A percentile compares a stretch with the other conserved stretches of the same genome.
These are phyloP conservation scores for Dreissena rostriformis DNA, from an alignment of 1,140 invertebrate genomes.

Conservation along the genomic window DNA sequence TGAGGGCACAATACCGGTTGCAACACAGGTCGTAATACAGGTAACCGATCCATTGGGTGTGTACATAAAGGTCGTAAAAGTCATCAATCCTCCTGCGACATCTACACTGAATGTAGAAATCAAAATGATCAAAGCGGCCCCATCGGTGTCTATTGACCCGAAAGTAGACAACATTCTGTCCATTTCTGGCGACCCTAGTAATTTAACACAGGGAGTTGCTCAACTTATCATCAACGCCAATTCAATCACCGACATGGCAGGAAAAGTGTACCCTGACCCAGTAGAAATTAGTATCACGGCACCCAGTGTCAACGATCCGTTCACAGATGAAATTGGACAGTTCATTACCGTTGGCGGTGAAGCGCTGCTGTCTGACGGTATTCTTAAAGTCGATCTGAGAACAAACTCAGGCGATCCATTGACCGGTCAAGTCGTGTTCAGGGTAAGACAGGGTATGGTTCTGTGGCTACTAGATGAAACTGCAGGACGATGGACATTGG, in stretches of 20 bases:
- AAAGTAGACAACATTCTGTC: neutral
- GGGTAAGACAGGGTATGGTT: neutral
- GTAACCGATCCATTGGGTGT: neutral
- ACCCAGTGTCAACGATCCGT: neutral
- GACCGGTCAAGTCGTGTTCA: neutral
- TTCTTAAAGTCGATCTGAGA: neutral
- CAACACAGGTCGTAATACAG: neutral
- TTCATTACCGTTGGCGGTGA: conserved; percentile 14
- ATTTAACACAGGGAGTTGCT: neutral
- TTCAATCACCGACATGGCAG: conserved; percentile 1
- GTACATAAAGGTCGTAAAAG: conserved; percentile 29
- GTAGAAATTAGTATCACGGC: neutral
- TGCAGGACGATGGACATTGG: conserved; percentile 1
- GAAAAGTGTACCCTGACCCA: neutral
- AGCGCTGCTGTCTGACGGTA: conserved; percentile 9
- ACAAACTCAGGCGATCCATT: neutral
- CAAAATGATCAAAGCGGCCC: conserved; percentile 6
- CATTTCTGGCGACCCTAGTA: neutral
- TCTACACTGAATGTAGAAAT: conserved; percentile 8
- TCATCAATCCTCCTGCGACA: conserved; percentile 22
- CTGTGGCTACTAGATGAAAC: conserved; percentile 1
- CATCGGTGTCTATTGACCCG: neutral
- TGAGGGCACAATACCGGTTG: neutral
- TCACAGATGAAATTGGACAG: neutral
- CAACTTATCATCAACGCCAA: conserved; percentile 13